Base-by-base conservation (phyloP, 2,797 vertebrate genomes). In the Chaunax sp. region DNA sequence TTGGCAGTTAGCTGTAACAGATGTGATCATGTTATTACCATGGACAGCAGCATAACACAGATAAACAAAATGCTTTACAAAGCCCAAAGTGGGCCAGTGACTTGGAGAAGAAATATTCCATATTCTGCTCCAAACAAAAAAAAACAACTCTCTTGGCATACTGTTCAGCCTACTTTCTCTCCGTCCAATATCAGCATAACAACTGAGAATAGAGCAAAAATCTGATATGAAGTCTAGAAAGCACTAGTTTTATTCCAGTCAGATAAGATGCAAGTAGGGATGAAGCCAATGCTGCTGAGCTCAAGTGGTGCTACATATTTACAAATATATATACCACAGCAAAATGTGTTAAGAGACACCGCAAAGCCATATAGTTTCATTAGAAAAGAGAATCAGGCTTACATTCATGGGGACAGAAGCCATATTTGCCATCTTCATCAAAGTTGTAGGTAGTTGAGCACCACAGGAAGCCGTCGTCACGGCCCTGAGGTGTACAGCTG, bases 391-490 rank as follows among this genome's bases (percentile, higher is more conserved):
- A 52, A 45, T 20, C 4, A 33, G 28, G 89, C 98, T 97, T 90
- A 99, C 98, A 92, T 87, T 99, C 98, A 1, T 99, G 98, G 55
- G 98, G 98, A 63, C 98, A 99, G 90, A 99, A 99, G 73, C 98
- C 98, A 0, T 99, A 99, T 91, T 99, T 99, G 82, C 94, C 94
- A 0, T 99, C 98, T 3, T 93, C 85, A 38, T 98, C 97, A 6
- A 98, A 99, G 92, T 98, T 93, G 90, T 98, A 95, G 12, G 95
- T 95, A 41, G 98, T 99, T 19, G 97, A 96, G 59, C 98, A 99
- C 98, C 98, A 99, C 52, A 98, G 94, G 87, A 99, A 99, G 68
- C 98, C 98, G 1, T 99, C 98, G 0, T 87, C 96, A n/a, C 98
- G 96, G 6, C 98, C 98, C 2, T 94, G 91, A 0, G 95, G 85